Evolutionary conservation across 1,140 invertebrate genomes (phyloP).

Genomic region (Drosophila paulistorum): DNA sequence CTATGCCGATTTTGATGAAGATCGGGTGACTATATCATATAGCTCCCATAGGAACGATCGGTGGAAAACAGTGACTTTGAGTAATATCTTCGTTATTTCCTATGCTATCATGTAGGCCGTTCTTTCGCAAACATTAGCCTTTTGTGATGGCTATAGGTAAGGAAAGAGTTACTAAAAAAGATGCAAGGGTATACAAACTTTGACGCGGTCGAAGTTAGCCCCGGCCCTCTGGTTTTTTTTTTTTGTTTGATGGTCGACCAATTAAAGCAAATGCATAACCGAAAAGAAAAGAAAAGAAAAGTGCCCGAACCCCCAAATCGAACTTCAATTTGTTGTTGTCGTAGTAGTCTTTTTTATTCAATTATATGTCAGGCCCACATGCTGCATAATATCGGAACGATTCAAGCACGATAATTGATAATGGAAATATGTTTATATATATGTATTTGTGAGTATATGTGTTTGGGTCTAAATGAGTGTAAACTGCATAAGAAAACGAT

Average conservation of each 20-base stretch:
- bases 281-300: constrained; percentile 19
- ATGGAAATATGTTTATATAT: constrained; percentile 54
- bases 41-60: no score
- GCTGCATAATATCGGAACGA: constrained; percentile 68
- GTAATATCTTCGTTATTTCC: no score
- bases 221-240: no score
- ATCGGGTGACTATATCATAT: no score
- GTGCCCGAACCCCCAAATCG: constrained; percentile 19
- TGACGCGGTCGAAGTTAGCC: no score
- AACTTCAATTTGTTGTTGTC: constrained; percentile 33
- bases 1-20: no score
- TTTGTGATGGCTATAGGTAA: no score
- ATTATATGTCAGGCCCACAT: constrained; percentile 72
- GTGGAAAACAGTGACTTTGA: no score
- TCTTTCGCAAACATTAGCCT: no score
- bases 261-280: constrained; percentile 63
- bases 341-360: constrained; percentile 23
- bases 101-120: no score
- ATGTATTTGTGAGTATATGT: constrained; percentile 5
- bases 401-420: constrained; percentile 72
- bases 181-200: no score
- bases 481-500: constrained; percentile 69
- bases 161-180: no score
- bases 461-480: constrained; percentile 25
- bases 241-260: constrained; percentile 47